Base-by-base conservation (phyloP, 2,888 invertebrate genomes). In the Mermis nigrescens region DNA sequence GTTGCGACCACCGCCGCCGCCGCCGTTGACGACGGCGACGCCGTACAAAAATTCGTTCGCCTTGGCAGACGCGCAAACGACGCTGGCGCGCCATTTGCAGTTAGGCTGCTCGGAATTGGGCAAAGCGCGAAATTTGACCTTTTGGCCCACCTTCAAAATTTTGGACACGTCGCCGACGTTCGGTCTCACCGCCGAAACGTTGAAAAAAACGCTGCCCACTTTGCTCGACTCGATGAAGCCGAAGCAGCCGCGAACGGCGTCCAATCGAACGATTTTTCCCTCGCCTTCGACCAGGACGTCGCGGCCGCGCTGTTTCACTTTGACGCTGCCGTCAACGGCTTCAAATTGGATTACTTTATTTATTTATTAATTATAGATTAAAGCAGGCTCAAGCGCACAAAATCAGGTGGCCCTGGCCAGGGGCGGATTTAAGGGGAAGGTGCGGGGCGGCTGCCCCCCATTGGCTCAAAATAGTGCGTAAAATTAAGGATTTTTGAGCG, bases 231-330 rank as follows among this genome's bases (percentile, higher is more conserved):
- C 31, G 48, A 59, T 46, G 32, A 59, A 59, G 7, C 59, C 59
- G 56, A 56, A 59, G 22, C 74, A 74, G 60, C 65, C 75, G 46
- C 66, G 74, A n/a, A 68, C 67, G 31, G 62, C 74, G 29, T 70
- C 70, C 55, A 67, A 68, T 60, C 72, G 72, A 62, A 45, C 38
- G 7, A 59, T 46, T 12, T 26, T 46, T 4, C 59, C 59, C 27
- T 31, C 31, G 46, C 46, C 59, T 28, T 54, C 46, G 38, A 46
- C 22, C 57, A 29, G 7, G 31, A 29, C 54, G 31, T 53, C 54
- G 12, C 29, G 7, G 54, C 29, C 54, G 54, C 54, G 54, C 54
- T 53, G 27, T 31, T 53, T 53, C 29, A 53, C 4, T 29, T 27
- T 29, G 54, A 53, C 54, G 31, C 29, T 29, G 54, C 54, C 54